Conservation (phyloP, 2,797 vertebrate genomes). For the Tarsius wallacei region DNA sequence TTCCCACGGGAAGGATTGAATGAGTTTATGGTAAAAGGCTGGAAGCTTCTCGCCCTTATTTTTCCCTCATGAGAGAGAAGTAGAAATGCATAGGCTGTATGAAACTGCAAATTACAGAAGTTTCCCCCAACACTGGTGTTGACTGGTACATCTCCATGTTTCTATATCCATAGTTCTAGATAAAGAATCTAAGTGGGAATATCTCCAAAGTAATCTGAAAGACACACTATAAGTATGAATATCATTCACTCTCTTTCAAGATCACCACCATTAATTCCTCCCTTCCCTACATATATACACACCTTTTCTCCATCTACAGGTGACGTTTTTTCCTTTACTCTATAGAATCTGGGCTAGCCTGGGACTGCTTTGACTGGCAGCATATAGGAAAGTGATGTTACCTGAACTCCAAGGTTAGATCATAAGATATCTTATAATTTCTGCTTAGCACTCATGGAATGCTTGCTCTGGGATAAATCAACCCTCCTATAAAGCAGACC, state of each 20-base stretch:
- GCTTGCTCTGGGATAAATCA: neutral
- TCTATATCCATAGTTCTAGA: constrained; percentile 8
- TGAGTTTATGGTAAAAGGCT: neutral
- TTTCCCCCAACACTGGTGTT: neutral
- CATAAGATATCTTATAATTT: neutral
- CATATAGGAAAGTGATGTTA: neutral
- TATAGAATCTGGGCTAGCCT: neutral
- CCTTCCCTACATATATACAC: neutral
- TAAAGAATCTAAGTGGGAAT: constrained; percentile 21
- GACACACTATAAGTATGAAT: constrained; percentile 62
- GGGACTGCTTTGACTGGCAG: neutral
- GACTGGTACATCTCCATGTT: constrained; percentile 63
- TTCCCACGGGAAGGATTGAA: neutral
- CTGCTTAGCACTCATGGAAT: neutral
- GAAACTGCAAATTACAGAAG: neutral
- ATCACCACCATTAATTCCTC: neutral
- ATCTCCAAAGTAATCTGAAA: constrained; percentile 62
- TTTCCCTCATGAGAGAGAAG: neutral
- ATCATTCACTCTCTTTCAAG: constrained; percentile 54
- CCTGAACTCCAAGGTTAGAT: neutral
- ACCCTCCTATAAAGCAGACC: neutral
- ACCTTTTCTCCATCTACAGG: neutral
- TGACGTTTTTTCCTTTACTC: neutral
- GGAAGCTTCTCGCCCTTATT: neutral
- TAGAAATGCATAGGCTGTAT: neutral